Percentiles rank a stretch among this genome's conserved stretches.
These are phyloP conservation scores for Scrobipalpa costella DNA, from an alignment of 2,888 invertebrate genomes.

Conservation along the genomic window DNA sequence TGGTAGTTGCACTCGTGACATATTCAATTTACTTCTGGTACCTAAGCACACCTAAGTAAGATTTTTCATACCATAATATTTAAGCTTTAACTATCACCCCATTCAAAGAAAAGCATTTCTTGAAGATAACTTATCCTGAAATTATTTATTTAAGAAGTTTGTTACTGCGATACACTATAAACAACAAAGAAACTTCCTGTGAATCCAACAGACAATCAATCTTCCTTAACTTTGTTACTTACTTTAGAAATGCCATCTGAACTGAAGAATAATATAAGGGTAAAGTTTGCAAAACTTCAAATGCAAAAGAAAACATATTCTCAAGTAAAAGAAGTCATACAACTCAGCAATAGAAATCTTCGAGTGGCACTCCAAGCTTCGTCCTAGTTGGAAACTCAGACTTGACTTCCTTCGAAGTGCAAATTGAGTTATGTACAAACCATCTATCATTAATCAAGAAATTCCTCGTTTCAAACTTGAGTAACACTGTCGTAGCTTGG, in stretches of 20 bases:
- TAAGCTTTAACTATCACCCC: too few species aligned
- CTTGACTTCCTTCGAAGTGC: slow-evolving; percentile 7
- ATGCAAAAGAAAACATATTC: not conserved
- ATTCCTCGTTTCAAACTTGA: not conserved
- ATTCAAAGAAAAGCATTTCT: too few species aligned
- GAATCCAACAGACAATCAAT: too few species aligned
- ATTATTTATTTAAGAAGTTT: too few species aligned
- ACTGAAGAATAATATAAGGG: too few species aligned
- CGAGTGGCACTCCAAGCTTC: not conserved
- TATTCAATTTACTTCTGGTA: too few species aligned
- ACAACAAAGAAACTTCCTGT: too few species aligned
- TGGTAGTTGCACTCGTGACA: too few species aligned
- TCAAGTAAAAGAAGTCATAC: not conserved
- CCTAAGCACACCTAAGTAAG: too few species aligned
- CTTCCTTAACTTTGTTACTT: not conserved
- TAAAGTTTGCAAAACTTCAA: not conserved
- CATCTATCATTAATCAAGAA: not conserved
- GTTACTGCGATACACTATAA: too few species aligned
- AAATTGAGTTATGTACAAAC: slow-evolving; percentile 8
- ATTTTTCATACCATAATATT: too few species aligned
- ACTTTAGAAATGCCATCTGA: not conserved
- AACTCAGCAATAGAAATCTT: not conserved
- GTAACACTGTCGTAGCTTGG: not conserved
- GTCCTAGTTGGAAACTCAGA: not conserved
- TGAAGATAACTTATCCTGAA: too few species aligned